phyloP scores from a whole-genome alignment of 2,797 vertebrate genomes.

The Natrix natrix region DNA sequence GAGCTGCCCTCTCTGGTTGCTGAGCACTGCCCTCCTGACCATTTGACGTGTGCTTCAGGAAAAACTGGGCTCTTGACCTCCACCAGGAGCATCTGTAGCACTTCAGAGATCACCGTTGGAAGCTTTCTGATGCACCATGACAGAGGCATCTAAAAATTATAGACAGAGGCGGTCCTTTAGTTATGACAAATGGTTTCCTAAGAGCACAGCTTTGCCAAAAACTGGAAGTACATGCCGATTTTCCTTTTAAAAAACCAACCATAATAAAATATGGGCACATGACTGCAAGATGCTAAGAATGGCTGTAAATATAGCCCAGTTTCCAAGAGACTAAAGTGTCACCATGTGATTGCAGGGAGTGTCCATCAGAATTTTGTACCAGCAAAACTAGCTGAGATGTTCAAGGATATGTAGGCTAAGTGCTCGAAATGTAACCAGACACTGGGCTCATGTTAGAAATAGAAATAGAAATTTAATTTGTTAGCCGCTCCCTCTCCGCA shows the following conservation, averaged over 20 bases:
- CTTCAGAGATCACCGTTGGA: background rate
- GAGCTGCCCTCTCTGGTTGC: background rate
- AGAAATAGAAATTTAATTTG: no score
- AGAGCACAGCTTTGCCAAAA: background rate
- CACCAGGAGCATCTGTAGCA: background rate
- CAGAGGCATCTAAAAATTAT: background rate
- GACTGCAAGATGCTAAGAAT: background rate
- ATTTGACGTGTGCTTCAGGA: background rate
- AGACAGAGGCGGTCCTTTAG: background rate
- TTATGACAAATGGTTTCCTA: background rate
- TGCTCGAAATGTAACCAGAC: no score
- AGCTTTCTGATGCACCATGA: background rate
- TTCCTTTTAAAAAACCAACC: background rate
- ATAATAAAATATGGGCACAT: background rate
- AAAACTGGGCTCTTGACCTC: background rate
- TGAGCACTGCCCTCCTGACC: background rate
- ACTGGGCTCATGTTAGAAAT: no score
- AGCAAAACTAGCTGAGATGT: no score
- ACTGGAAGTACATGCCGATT: background rate
- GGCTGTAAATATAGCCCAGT: background rate
- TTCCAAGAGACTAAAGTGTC: background rate
- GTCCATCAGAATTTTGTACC: no score
- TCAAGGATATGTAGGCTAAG: no score
- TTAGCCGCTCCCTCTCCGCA: no score
- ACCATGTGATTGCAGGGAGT: background rate